A percentile compares a stretch with the other conserved stretches of the same genome.
These are phyloP conservation scores for Choristoneura rosaceana DNA, from an alignment of 2,888 invertebrate genomes.

Conservation along the genomic window DNA sequence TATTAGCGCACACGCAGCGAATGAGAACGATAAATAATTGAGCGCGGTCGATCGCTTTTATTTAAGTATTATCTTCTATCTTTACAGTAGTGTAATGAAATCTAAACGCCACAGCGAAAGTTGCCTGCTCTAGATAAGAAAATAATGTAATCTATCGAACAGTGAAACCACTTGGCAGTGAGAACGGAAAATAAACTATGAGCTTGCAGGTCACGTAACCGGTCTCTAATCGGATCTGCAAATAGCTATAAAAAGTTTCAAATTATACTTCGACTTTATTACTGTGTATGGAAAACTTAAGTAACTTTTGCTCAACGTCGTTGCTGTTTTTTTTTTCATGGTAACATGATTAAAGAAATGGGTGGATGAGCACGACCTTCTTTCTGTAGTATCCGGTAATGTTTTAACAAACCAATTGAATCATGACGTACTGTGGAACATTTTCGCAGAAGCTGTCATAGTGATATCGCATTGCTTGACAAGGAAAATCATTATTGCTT, in stretches of 20 bases:
- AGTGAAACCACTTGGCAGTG: conserved; percentile 69
- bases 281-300: conserved; percentile 10
- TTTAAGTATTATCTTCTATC: conserved; percentile 43
- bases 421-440: too few relatives aligned
- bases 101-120: conserved; percentile 63
- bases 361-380: too few relatives aligned
- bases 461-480: too few relatives aligned
- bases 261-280: conserved; percentile 7
- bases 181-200: conserved; percentile 62
- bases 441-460: too few relatives aligned
- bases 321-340: neutral
- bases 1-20: conserved; percentile 7
- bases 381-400: too few relatives aligned
- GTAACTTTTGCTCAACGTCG: neutral
- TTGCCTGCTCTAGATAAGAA: conserved; percentile 68
- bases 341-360: neutral
- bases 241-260: conserved; percentile 34
- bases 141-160: conserved; percentile 69
- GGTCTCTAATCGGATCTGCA: conserved; percentile 37
- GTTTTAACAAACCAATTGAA: too few relatives aligned
- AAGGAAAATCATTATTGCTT: too few relatives aligned
- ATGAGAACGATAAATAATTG: conserved; percentile 12
- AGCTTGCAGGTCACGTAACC: conserved; percentile 53
- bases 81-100: conserved; percentile 49
- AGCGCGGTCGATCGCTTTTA: conserved; percentile 16